Evolutionary conservation across 2,888 invertebrate species (phyloP), one percentile per base, ranked within the genome.

Genomic region (Gibbula magus): DNA sequence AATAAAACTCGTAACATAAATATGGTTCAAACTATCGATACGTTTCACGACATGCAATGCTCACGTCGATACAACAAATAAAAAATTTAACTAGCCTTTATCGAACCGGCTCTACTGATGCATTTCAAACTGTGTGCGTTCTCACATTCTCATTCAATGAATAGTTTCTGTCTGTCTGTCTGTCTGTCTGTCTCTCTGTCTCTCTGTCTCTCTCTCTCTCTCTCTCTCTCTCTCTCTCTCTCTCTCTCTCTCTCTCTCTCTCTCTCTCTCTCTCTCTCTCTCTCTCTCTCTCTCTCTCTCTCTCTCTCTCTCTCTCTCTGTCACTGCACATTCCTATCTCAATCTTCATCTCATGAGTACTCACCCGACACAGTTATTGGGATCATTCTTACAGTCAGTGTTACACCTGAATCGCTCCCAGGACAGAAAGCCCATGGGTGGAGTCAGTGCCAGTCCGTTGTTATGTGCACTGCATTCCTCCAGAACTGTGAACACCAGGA

Each of bases 371-470:
- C 91, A 91, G 70, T 87, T 85, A 77, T 90, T 86, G 7, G 90
- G 90, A 76, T 90, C 86, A 20, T 83, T 83, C 13, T 80, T 79
- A 79, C 91, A 91, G 81, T 91, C 89, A 22, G 83, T 86, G 74
- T 87, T 89, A 79, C 91, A 92, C n/a, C 89, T 79, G 81, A 89
- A 91, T 18, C 91, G 82, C 83, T 92, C 88, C 91, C 91, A 91
- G 61, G 89, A 84, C 82, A 91, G 79, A 91, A 91, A 91, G 2
- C 91, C 91, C 91, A 91, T 91, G 13, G 91, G 91, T 20, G 91
- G 91, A 4, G 89, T 90, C 76, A 82, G 61, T 0, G 89, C 91
- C 61, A 91, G 77, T 10, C 90, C 90, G 79, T 91, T 91, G 81
- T 91, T 88, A 18, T 91, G 85, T 22, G 22, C 39, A 39, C n/a